These are phyloP conservation scores for Nasua narica DNA, from an alignment of 2,797 vertebrate genomes.

Conservation along the genomic window DNA sequence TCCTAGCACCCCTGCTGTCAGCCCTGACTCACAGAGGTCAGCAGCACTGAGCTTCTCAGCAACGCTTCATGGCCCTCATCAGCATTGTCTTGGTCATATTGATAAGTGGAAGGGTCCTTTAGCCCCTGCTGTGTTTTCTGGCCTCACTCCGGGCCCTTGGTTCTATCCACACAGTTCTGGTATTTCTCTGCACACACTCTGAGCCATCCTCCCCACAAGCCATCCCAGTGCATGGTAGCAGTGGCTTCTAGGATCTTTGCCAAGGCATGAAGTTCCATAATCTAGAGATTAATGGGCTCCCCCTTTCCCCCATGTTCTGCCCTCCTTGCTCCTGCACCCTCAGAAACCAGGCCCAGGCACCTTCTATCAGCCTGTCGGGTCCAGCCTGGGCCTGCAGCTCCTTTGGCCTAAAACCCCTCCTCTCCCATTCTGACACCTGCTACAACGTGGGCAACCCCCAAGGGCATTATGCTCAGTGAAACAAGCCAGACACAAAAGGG, in stretches of 20 bases:
- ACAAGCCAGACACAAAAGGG: not conserved
- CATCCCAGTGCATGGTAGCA: fast-evolving
- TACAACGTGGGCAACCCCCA: not conserved
- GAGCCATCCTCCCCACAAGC: not conserved
- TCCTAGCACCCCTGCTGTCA: not conserved
- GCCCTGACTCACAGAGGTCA: not conserved
- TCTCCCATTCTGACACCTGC: not conserved
- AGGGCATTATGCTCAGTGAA: not conserved
- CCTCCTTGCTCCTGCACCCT: not conserved
- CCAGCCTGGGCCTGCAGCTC: not conserved
- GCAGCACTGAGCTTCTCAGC: not conserved
- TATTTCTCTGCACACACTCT: not conserved
- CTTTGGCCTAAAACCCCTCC: not conserved
- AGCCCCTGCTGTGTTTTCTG: not conserved
- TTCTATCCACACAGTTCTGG: not conserved
- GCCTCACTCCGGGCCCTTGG: not conserved
- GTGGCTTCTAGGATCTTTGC: not conserved
- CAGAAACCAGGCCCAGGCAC: not conserved
- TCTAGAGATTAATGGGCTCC: not conserved
- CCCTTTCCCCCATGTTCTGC: not conserved
- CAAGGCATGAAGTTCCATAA: not conserved
- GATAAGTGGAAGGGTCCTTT: not conserved
- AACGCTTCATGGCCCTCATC: not conserved
- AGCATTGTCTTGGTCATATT: not conserved
- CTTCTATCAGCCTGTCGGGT: not conserved